phyloP scores from a whole-genome alignment of 2,797 vertebrate species.

The Podarcis lilfordi region DNA sequence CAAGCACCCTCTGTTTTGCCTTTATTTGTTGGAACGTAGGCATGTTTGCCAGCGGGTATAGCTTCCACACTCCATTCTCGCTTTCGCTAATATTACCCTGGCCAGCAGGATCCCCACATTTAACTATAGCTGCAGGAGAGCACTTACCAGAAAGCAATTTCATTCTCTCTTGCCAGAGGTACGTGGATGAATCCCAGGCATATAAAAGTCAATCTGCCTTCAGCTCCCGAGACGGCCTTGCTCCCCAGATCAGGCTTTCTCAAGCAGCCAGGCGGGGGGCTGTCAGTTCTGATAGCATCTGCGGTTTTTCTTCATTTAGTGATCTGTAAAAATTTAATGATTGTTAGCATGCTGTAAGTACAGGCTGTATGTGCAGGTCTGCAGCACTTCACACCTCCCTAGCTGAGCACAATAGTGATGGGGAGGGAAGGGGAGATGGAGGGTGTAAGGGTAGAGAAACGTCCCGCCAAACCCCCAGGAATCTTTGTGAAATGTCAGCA shows the following conservation, averaged over 20 bases:
- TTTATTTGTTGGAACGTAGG: neutral
- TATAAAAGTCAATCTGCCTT: neutral
- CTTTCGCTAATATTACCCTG: constrained; percentile 47
- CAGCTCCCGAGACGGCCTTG: accelerated
- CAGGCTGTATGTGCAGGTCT: neutral
- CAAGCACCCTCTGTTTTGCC: neutral
- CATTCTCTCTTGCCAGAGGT: neutral
- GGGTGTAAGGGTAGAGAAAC: neutral
- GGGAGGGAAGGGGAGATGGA: neutral
- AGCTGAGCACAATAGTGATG: neutral
- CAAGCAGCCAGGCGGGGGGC: neutral
- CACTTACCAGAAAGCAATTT: neutral
- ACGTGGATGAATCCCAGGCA: neutral
- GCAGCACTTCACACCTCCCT: constrained; percentile 1
- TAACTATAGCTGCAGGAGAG: constrained; percentile 42
- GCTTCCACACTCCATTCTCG: constrained; percentile 48
- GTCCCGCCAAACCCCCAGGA: neutral
- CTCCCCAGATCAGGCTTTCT: neutral
- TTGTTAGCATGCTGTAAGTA: constrained; percentile 25
- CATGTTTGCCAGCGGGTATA: neutral
- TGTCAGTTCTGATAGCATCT: neutral
- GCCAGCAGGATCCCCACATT: constrained; percentile 50
- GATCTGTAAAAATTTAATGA: constrained; percentile 5
- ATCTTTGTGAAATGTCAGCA: neutral
- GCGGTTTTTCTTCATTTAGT: neutral